Evolutionary conservation across 1,140 invertebrate species (phyloP), one percentile per base, ranked within the genome.

Genomic region (Agraylea sexmaculata): DNA sequence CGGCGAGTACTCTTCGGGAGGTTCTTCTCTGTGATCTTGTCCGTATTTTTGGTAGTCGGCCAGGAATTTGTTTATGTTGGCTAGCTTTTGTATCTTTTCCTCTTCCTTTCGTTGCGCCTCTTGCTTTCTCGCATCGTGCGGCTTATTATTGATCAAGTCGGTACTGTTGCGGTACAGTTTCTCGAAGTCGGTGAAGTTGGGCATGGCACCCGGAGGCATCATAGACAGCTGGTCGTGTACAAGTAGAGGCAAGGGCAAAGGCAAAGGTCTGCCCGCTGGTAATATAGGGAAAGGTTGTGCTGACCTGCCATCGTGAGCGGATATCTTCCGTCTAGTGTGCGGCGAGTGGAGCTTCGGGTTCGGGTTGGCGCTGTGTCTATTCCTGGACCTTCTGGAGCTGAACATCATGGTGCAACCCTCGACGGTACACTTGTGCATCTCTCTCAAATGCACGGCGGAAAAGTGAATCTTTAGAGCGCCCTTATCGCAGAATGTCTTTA

Each of bases 401-500:
- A 87, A 87, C 49, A 85, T 76, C 70, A 83, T 82, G n/a, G 75
- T 75, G 62, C 84, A 87, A 27, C 81, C 81, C 40, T 76, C 71
- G 21, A 83, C 74, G 15, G 79, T 82, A 65, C 83, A 87, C 54
- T 77, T 74, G 60, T 79, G 81, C 77, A 85, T 77, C 57, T 83
- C 80, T 4, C 74, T 59, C 34, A 78, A 53, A 55, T 89, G 84
- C 25, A 99, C 96, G 0, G 95, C 95, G 36, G 92, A 97, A 57
- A 97, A 99, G 57, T 99, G 96, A 21, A 99, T 99, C 69, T 99
- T 99, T 4, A 99, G 70, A 5, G 96, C 96, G 37, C 93, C 93
- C 67, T 99, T 99, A 67, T 99, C 96, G 75, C 96, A 99, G 68
- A 99, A 99, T 43, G 94, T 98, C 61, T 99, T 98, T 35, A 95